Base-by-base conservation (phyloP, 2,888 invertebrate genomes). In the Dasypolia templi region DNA sequence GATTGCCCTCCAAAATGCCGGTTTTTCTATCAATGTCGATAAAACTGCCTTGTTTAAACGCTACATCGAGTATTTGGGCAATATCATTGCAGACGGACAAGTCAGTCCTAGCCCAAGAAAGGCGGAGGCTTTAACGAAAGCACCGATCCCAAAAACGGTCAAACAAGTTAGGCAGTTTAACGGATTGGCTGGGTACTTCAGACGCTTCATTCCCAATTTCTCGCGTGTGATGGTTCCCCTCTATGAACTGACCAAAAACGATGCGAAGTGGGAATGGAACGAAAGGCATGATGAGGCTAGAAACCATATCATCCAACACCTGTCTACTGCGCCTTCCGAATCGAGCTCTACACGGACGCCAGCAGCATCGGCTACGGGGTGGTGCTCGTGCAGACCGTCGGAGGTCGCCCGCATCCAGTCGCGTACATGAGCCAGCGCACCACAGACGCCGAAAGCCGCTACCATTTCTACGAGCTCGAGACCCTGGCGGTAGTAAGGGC, bases 141-240 rank as follows among this genome's bases (percentile, higher is more conserved):
- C 72, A 29, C 72, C 72, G 1, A 42, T 55, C 11, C 67, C 72
- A 4, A 67, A 42, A 42, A 72, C 51, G 6, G 67, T 62, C 9
- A 72, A 72, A 59, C 66, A 72, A 59, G 49, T 72, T 2, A 39
- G 67, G 29, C 72, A 72, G 19, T 72, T 67, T 59, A 66, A 61
- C 17, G 67, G 72, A 17, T 53, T 72, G 9, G 67, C 72, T 2
- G 72, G 67, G 22, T 72, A 72, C 22, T 67, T 72, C 14, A 49
- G 72, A 42, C 49, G 66, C 2, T 72, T 66, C 42, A 66, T 72
- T n/a, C n/a, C n/a, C n/a, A n/a, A n/a, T n/a, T n/a, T n/a, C n/a
- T n/a, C n/a, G n/a, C n/a, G n/a, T n/a, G n/a, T n/a, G n/a, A n/a
- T n/a, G n/a, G n/a, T n/a, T n/a, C n/a, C n/a, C n/a, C n/a, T n/a